phyloP scores from a whole-genome alignment of 2,797 vertebrate species.

The Amazona ochrocephala region DNA sequence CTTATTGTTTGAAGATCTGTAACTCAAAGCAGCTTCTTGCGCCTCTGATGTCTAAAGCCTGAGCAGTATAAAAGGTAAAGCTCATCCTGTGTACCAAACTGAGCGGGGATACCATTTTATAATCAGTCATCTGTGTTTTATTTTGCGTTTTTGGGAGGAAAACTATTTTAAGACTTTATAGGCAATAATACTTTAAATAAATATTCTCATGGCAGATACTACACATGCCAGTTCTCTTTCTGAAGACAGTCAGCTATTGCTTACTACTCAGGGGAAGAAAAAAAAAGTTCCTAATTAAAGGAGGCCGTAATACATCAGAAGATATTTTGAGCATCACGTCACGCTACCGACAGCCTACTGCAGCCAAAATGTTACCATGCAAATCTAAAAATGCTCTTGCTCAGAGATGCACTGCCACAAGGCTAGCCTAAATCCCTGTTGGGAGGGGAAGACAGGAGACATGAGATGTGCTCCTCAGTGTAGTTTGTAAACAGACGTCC shows the following conservation, averaged over 20 bases:
- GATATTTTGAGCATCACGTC: slow-evolving; percentile 58
- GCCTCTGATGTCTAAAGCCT: slow-evolving; percentile 92
- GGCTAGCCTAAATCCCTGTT: slow-evolving; percentile 14
- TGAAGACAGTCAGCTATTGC: slow-evolving; percentile 14
- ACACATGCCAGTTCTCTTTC: slow-evolving; percentile 8
- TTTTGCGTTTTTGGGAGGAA: slow-evolving; percentile 62
- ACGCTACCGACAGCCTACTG: slow-evolving; percentile 33
- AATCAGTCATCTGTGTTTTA: slow-evolving; percentile 79
- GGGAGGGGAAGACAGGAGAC: neutral
- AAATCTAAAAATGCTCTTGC: neutral
- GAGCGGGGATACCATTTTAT: slow-evolving; percentile 70
- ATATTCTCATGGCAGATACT: slow-evolving; percentile 44
- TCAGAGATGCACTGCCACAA: neutral
- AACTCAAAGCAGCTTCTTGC: slow-evolving; percentile 91
- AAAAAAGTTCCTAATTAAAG: slow-evolving; percentile 61
- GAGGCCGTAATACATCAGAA: slow-evolving; percentile 57
- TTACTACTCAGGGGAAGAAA: neutral
- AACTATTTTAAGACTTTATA: slow-evolving; percentile 73
- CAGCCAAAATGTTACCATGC: slow-evolving; percentile 57
- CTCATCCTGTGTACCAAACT: slow-evolving; percentile 79
- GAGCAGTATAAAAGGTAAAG: slow-evolving; percentile 92
- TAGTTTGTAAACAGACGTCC: neutral
- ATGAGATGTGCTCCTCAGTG: neutral
- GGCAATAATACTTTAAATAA: slow-evolving; percentile 72
- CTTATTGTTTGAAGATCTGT: slow-evolving; percentile 95